These are phyloP conservation scores for Cantharis flavilabris DNA, from an alignment of 2,888 invertebrate species.

Conservation along the genomic window DNA sequence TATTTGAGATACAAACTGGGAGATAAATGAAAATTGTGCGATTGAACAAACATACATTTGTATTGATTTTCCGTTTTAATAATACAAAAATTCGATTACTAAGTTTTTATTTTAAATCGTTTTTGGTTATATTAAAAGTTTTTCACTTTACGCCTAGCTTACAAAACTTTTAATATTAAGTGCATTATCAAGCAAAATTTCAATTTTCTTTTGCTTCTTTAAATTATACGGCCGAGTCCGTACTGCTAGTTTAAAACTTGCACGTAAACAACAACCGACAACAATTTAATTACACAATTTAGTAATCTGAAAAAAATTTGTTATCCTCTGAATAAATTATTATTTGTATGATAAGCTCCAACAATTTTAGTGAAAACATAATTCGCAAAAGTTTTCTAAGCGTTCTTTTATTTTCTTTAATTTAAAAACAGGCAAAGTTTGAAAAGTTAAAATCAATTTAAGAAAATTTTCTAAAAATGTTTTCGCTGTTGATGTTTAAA, in stretches of 20 bases:
- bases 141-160: constrained; percentile 14
- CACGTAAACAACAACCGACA: neutral
- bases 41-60: neutral
- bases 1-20: neutral
- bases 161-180: constrained; percentile 15
- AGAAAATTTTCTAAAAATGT: neutral
- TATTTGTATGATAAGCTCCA: neutral
- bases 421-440: neutral
- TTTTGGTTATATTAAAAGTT: constrained; percentile 13
- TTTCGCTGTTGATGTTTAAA: neutral
- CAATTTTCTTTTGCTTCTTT: constrained; percentile 6
- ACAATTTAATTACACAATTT: neutral
- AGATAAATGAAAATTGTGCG: neutral
- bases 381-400: neutral
- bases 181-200: constrained; percentile 11
- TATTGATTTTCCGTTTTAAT: neutral
- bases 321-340: neutral
- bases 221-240: neutral
- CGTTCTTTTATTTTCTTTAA: neutral
- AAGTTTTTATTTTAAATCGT: constrained; percentile 8
- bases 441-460: neutral
- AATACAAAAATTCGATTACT: constrained; percentile 9
- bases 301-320: neutral
- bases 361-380: neutral
- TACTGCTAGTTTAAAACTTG: neutral